Evolutionary conservation across 2,888 invertebrate genomes (phyloP).

Genomic region (Muscina levida): DNA sequence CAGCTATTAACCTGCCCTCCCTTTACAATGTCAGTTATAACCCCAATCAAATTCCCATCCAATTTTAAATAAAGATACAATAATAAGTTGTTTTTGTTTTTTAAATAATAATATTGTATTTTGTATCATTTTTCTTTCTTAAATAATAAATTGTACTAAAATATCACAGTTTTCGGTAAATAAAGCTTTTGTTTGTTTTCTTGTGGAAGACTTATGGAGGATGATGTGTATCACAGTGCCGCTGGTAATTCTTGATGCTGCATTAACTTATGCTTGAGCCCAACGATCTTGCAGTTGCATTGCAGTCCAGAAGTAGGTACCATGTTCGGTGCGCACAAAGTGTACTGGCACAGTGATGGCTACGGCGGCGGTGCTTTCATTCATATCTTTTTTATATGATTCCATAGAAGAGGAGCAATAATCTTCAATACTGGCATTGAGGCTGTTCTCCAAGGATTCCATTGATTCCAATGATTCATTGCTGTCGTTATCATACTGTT

Average conservation of each 20-base stretch:
- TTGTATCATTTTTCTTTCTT: too few relatives aligned
- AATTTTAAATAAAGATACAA: too few relatives aligned
- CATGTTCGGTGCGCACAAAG: conserved; percentile 89
- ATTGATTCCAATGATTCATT: conserved; percentile 76
- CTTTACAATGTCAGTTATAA: too few relatives aligned
- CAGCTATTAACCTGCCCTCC: too few relatives aligned
- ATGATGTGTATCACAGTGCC: too few relatives aligned
- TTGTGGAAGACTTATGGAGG: too few relatives aligned
- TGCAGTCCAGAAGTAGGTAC: conserved; percentile 92
- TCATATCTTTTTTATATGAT: conserved; percentile 75
- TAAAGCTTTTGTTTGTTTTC: too few relatives aligned
- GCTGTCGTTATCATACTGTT: conserved; percentile 71
- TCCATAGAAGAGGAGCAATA: conserved; percentile 80
- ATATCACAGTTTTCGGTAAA: too few relatives aligned
- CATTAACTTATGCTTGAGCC: conserved; percentile 84
- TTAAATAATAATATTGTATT: too few relatives aligned
- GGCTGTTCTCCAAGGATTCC: conserved; percentile 75
- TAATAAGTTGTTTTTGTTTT: too few relatives aligned
- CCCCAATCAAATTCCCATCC: too few relatives aligned
- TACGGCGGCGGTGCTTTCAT: conserved; percentile 73
- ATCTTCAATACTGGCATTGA: conserved; percentile 75
- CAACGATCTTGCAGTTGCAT: conserved; percentile 82
- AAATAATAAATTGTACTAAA: too few relatives aligned
- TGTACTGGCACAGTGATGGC: conserved; percentile 83
- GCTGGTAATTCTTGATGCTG: conserved; percentile 72